These are phyloP conservation scores for Menura novaehollandiae DNA, from an alignment of 2,113 vertebrate species.

Conservation along the genomic window DNA sequence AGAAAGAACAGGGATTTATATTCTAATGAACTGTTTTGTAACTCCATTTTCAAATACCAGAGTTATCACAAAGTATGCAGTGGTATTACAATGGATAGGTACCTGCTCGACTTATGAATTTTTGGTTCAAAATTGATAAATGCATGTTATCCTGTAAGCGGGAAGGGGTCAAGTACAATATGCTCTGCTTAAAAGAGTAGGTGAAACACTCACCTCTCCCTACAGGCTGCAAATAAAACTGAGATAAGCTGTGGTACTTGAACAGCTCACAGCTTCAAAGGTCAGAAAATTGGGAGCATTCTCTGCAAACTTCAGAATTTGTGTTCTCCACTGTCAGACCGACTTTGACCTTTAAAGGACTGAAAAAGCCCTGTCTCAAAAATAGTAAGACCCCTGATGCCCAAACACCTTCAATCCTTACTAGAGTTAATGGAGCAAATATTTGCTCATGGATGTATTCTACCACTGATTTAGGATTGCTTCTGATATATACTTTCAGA, in stretches of 20 bases:
- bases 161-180: background rate
- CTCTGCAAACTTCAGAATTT: slow-evolving; percentile 10
- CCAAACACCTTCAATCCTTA: background rate
- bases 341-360: slow-evolving; percentile 22
- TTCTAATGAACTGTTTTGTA: background rate
- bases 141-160: background rate
- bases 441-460: slow-evolving; percentile 18
- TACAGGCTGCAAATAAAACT: background rate
- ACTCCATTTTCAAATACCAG: background rate
- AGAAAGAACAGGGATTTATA: background rate
- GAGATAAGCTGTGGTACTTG: background rate
- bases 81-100: background rate
- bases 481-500: background rate
- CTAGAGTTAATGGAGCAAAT: slow-evolving; percentile 47
- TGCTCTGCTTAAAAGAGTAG: background rate
- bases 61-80: background rate
- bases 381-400: background rate
- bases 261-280: background rate
- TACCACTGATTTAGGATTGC: background rate
- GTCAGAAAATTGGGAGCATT: background rate
- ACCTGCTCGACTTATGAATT: fast-evolving
- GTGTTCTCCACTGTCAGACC: background rate
- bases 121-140: background rate
- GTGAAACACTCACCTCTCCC: background rate
- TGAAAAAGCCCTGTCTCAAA: background rate